These are phyloP conservation scores for Cliona cf. orientalis DNA, from an alignment of 37 sponge, comb jelly and placozoan genomes.

Conservation along the genomic window DNA sequence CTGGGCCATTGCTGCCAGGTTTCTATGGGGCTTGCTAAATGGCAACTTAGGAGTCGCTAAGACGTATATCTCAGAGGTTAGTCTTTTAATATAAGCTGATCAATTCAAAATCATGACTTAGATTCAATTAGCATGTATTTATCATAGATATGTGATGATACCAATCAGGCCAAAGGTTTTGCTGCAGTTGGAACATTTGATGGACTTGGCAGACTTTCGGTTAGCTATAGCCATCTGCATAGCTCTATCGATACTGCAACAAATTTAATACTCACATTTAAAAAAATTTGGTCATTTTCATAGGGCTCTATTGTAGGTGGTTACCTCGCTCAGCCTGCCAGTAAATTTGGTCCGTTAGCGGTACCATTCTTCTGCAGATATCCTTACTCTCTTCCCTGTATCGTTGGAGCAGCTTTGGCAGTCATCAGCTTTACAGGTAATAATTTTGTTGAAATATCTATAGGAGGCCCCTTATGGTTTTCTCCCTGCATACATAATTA, in stretches of 20 bases:
- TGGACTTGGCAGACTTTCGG: constrained; percentile 67
- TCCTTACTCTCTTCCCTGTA: constrained; percentile 82
- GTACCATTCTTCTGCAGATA: constrained; percentile 78
- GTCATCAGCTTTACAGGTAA: constrained; percentile 55
- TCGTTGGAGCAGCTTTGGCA: constrained; percentile 62
- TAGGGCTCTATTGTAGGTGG: constrained; percentile 86
- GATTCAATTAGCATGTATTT: no score
- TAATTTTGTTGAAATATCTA: background rate
- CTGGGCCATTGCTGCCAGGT: constrained; percentile 77
- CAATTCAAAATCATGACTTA: no score
- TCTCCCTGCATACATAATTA: background rate
- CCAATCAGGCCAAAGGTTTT: constrained; percentile 87
- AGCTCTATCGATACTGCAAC: no score
- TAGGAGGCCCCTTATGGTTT: background rate
- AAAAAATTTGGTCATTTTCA: no score
- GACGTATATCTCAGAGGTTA: constrained; percentile 90
- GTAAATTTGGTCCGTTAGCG: constrained; percentile 65
- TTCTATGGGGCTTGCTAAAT: constrained; percentile 90
- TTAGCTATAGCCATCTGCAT: no score
- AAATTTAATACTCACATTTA: no score
- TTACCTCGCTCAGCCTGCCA: constrained; percentile 85
- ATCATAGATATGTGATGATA: constrained; percentile 93
- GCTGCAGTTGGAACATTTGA: constrained; percentile 54
- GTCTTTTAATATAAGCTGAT: background rate
- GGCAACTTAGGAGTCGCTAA: constrained; percentile 85